Evolutionary conservation across 2,113 vertebrate species (phyloP), one percentile per base, ranked within the genome.

Genomic region (Tragelaphus buxtoni): DNA sequence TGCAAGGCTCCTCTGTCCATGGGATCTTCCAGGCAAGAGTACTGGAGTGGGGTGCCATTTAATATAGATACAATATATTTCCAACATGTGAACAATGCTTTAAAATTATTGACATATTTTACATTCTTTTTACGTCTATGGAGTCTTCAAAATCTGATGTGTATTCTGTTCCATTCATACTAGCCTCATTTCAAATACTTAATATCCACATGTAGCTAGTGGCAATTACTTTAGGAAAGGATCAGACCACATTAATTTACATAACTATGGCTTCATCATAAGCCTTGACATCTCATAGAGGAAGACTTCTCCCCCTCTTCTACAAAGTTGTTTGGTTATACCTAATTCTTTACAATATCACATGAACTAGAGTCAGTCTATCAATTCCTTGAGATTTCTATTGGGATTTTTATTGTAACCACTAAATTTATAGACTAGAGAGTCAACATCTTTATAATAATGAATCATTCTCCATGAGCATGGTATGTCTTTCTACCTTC

Each of bases 41-140:
- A 47, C 47, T 47, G 10, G 47, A 47, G 10, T 47, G 47, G 10
- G 47, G 47, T 47, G 47, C 47, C 47, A 47, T 47, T 47, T 47
- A 88, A 84, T 82, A 82, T 79, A 91, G 32, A 35, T 28, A 91
- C 85, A 93, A 76, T 82, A 87, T 30, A 93, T 47, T 90, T 94
- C 86, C 22, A 96, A 83, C 18, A 58, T 80, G 47, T 51, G 45
- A 83, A 72, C 45, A 80, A 61, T 76, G 81, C n/a, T 88, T 94
- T 16, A 9, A 79, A 93, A 61, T 84, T 56, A 51, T 9, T 58
- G 45, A 88, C 12, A 35, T 58, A 47, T 39, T 88, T 92, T 86
- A 80, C 22, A 63, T 55, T 82, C 7, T 86, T 39, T 90, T 92
- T 85, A 88, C 24, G 63, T 49, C 32, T 80, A 30, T 13, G 9